Base-by-base conservation (phyloP, 2,888 invertebrate species). In the Hypsopygia costalis region DNA sequence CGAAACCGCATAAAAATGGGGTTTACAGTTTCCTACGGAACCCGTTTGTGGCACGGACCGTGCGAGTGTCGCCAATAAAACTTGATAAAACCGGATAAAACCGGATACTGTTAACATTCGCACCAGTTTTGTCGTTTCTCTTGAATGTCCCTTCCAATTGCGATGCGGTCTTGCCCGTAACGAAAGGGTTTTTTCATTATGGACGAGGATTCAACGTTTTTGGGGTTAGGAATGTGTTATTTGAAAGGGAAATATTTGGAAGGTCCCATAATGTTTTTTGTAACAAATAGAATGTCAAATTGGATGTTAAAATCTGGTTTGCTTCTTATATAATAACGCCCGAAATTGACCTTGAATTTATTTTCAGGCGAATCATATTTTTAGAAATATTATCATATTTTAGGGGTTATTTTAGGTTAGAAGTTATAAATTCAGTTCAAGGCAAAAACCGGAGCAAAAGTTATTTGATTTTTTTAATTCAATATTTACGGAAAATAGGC, bases 31-130 rank as follows among this genome's bases (percentile, higher is more conserved):
- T 43, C 40, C 45, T 21, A 27, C 40, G 20, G 35, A 37, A 28
- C 27, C 41, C 30, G 36, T 29, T 37, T 21, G 11, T 11, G 30
- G 36, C 34, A 16, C 38, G 30, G 39, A 38, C 25, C 21, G 30
- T 21, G 36, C 40, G 28, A 30, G 40, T 29, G 37, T 34, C 38
- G 11, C 43, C 43, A 46, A 46, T 46, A 46, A 46, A 46, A 46
- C 42, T 28, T 30, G 37, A 30, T 35, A 35, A 46, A 46, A 46
- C 42, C 33, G 34, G 37, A 30, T 35, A 35, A 33, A 37, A 40
- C 42, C 12, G 46, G 38, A 44, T 38, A 33, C 28, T 33, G 11
- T 22, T 43, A 10, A 43, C 39, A 39, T 39, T 39, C 33, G 27
- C 39, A 16, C 39, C 33, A 25, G 25, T 25, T 8, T 8, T 6